Evolutionary conservation across 1,140 invertebrate species (phyloP), one percentile per base, ranked within the genome.

Genomic region (Akabosia matsudoensis): DNA sequence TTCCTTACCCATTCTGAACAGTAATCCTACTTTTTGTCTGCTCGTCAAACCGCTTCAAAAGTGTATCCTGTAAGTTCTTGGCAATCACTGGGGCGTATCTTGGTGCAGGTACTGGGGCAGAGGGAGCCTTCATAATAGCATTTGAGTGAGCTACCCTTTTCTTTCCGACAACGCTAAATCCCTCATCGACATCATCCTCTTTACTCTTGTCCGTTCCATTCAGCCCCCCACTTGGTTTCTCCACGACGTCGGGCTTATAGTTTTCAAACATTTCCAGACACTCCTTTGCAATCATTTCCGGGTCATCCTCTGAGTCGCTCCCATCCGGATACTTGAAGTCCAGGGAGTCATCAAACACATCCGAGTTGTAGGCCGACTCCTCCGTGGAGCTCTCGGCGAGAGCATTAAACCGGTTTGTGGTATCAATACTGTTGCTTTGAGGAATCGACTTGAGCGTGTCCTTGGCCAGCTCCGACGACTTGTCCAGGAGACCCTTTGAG

Each of bases 221-320:
- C 73, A 7, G 34, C 16, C 13, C 37, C 14, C 4, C 10, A 26
- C 16, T 22, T 34, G 37, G 33, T 72, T 7, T 45, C 30, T 7
- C 22, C n/a, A 75, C 30, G 7, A 56, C 73, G 75, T 80, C 78
- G 31, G 83, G 81, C 33, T 80, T 56, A 75, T 83, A 84, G 75
- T 89, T 88, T 84, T 91, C 89, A 81, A 91, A 93, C 78, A 93
- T 92, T 83, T 88, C 90, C 73, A 90, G 85, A 82, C 91, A 93
- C 83, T 93, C 91, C 74, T 90, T 88, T 82, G 89, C 87, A 13
- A 91, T 85, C 79, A 90, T 88, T 30, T 87, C 86, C 76, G 90
- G 89, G 51, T 84, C 76, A 18, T 78, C 77, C 24, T 77, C 76
- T 54, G 74, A 73, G 14, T 45, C 72, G 73, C 54, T 54, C 28